These are phyloP conservation scores for Drosophila novamexicana DNA, from an alignment of 1,140 invertebrate species.

Conservation along the genomic window DNA sequence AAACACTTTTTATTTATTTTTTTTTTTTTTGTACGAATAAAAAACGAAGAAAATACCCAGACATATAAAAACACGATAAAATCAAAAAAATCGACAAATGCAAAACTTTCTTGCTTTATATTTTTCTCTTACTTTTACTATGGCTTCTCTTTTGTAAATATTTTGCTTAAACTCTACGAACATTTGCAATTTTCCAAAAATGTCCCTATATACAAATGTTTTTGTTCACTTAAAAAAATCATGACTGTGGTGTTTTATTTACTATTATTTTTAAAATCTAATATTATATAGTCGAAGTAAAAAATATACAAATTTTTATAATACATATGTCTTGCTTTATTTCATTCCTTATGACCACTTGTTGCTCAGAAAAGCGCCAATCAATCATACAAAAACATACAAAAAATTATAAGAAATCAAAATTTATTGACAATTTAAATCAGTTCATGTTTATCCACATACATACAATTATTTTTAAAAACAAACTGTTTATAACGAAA, in stretches of 20 bases:
- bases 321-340: constrained; percentile 14
- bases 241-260: constrained; percentile 84
- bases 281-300: constrained; percentile 33
- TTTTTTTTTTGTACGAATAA: constrained; percentile 42
- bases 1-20: constrained; percentile 55
- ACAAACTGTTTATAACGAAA: constrained; percentile 24
- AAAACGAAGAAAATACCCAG: constrained; percentile 19
- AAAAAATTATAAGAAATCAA: neutral
- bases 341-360: constrained; percentile 1
- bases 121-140: constrained; percentile 5
- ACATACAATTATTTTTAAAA: constrained; percentile 12
- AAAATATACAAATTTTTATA: constrained; percentile 24
- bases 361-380: neutral
- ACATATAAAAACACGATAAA: constrained; percentile 25
- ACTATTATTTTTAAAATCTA: constrained; percentile 76
- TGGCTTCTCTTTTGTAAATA: constrained; percentile 68
- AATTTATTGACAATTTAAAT: neutral
- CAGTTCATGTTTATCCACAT: neutral
- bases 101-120: constrained; percentile 11
- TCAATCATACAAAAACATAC: constrained; percentile 15
- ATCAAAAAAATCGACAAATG: constrained; percentile 25
- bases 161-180: constrained; percentile 55
- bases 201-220: constrained; percentile 51
- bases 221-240: constrained; percentile 67
- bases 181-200: constrained; percentile 38